phyloP scores from a whole-genome alignment of 2,113 vertebrate genomes.

The Typhlomys cinereus region DNA sequence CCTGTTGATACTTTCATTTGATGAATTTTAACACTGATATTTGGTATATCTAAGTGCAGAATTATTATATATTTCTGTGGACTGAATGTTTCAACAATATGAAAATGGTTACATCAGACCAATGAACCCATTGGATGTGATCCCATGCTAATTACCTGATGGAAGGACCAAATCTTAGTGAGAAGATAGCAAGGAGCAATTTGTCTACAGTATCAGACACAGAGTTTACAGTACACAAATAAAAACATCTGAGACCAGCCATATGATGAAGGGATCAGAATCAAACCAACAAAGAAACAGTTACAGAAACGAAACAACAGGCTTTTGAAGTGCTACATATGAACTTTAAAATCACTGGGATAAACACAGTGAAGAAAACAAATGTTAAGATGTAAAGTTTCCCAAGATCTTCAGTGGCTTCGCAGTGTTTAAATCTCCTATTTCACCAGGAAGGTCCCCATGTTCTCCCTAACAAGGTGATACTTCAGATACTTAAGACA shows the following conservation, averaged over 20 bases:
- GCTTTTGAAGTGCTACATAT: neutral
- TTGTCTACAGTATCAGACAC: neutral
- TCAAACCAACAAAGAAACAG: neutral
- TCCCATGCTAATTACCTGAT: neutral
- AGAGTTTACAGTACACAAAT: neutral
- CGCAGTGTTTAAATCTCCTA: neutral
- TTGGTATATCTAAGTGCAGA: neutral
- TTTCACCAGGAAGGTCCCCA: neutral
- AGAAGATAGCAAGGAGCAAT: neutral
- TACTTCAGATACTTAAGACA: neutral
- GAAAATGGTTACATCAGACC: neutral
- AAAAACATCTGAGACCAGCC: neutral
- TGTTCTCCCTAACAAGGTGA: too few relatives aligned
- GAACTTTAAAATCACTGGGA: neutral
- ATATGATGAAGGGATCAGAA: neutral
- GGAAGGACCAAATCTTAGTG: neutral
- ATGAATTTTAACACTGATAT: neutral
- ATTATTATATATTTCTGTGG: neutral
- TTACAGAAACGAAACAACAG: neutral
- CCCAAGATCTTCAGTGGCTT: neutral
- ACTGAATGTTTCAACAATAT: neutral
- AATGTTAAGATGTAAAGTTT: neutral
- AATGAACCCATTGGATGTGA: neutral
- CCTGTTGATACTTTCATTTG: neutral
- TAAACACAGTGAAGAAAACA: neutral